Percentiles rank a stretch among this genome's conserved stretches.
Conservation (phyloP, 1,140 invertebrate species). For the Temnothorax nylanderi region DNA sequence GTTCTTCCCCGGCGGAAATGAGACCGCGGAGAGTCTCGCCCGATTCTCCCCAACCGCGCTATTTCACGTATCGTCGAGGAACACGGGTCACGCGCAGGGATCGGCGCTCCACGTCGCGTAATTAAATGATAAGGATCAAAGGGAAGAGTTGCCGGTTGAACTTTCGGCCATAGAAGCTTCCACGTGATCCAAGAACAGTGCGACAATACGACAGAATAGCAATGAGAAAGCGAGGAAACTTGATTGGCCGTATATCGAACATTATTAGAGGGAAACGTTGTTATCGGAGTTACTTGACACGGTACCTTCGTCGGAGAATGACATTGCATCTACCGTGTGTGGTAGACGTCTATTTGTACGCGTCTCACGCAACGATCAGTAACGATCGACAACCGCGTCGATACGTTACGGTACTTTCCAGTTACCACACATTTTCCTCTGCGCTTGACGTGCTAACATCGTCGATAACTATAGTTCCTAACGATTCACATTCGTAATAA, state of each 20-base stretch:
- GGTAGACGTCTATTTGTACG: conserved; percentile 51
- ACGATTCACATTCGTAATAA: not conserved
- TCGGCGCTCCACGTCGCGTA: conserved; percentile 13
- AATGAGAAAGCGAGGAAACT: conserved; percentile 55
- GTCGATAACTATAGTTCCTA: not conserved
- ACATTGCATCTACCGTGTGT: conserved; percentile 37
- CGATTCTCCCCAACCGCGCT: not conserved
- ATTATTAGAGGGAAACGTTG: conserved; percentile 63
- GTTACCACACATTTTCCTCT: conserved; percentile 62
- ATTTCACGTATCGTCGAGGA: conserved; percentile 41
- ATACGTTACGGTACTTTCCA: conserved; percentile 61
- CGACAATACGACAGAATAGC: conserved; percentile 52
- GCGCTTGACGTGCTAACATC: conserved; percentile 11
- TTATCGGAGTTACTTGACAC: conserved; percentile 62
- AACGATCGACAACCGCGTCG: conserved; percentile 55
- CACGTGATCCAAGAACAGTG: conserved; percentile 31
- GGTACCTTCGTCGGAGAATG: conserved; percentile 58
- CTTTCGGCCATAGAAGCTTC: not conserved
- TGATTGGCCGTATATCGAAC: conserved; percentile 14
- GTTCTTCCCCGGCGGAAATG: conserved; percentile 25
- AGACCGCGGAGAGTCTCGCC: not conserved
- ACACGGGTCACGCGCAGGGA: conserved; percentile 37
- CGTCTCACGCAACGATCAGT: conserved; percentile 64
- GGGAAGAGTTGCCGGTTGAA: not conserved
- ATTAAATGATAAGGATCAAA: conserved; percentile 56